Percentiles rank a stretch among this genome's conserved stretches.
phyloP scores from a whole-genome alignment of 2,113 vertebrate species.

The Macroglossus sobrinus region DNA sequence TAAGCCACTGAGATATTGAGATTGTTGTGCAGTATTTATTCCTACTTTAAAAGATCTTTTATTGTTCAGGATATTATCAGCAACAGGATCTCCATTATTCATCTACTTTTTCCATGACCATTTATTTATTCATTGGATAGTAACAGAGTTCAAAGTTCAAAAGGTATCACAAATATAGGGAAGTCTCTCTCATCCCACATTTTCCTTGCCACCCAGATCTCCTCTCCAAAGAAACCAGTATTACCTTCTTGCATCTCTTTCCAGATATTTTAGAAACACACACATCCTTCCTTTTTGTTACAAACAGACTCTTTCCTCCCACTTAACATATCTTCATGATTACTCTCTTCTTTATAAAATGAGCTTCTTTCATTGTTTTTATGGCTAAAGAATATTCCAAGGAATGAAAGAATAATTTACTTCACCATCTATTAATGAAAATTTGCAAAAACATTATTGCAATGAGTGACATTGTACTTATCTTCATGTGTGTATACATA shows the following conservation, averaged over 20 bases:
- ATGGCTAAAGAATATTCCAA: not conserved
- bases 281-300: not conserved
- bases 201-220: not conserved
- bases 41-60: not conserved
- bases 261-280: not conserved
- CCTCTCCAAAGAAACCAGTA: not conserved
- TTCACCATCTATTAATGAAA: not conserved
- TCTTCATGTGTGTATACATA: not conserved
- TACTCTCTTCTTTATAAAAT: not conserved
- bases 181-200: not conserved
- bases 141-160: not conserved
- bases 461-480: not conserved
- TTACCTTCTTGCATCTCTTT: not conserved
- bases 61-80: not conserved
- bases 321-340: not conserved
- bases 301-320: not conserved
- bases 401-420: not conserved
- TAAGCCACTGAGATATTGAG: not conserved
- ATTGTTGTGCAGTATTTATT: not conserved
- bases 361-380: not conserved
- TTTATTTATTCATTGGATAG: not conserved
- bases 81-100: not conserved
- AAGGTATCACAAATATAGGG: not conserved
- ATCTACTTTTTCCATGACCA: not conserved
- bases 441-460: not conserved